Evolutionary conservation across 2,888 invertebrate genomes (phyloP), one percentile per base, ranked within the genome.

Genomic region (Marasmarcha lunaedactyla): DNA sequence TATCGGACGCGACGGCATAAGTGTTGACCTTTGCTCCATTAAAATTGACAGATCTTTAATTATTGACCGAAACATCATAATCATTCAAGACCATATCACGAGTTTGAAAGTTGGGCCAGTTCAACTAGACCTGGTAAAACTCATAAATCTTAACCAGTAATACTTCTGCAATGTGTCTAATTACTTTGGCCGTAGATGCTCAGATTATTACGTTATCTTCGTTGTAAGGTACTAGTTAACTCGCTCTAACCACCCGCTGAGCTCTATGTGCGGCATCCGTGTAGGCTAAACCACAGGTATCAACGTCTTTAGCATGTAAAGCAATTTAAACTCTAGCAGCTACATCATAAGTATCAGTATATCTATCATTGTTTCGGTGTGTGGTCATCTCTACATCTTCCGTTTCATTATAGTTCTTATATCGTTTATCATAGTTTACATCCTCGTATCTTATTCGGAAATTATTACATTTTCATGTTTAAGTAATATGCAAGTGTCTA

Each of bases 391-490:
- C 69, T 74, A 68, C 57, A 57, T 59, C 65, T 63, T 65, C 65
- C 63, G 70, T 72, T 76, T 70, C 74, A 78, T 79, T 81, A 78
- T 70, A 64, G 71, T 67, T 63, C 66, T 67, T 66, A 74, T 69
- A 76, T 77, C 78, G 66, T 83, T 79, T 73, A 79, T 83, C 81
- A 83, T 78, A 78, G 68, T 78, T 78, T 73, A 78, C 76, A 77
- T 71, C 72, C 71, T 71, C 58, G 71, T 81, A 79, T 81, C 76
- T 79, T 81, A 83, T 83, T 79, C 72, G 67, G 66, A 68, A 65
- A 67, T 71, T 71, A 64, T 77, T 79, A 78, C 74, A 72, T 74
- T 70, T 67, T 56, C 55, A 59, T 51, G 58, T 62, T 71, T 76
- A 71, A n/a, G n/a, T 20, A 20, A 76, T 77, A 71, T 57, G 68